Evolutionary conservation across 2,797 vertebrate genomes (phyloP).

Genomic region (Peromyscus aztecus): DNA sequence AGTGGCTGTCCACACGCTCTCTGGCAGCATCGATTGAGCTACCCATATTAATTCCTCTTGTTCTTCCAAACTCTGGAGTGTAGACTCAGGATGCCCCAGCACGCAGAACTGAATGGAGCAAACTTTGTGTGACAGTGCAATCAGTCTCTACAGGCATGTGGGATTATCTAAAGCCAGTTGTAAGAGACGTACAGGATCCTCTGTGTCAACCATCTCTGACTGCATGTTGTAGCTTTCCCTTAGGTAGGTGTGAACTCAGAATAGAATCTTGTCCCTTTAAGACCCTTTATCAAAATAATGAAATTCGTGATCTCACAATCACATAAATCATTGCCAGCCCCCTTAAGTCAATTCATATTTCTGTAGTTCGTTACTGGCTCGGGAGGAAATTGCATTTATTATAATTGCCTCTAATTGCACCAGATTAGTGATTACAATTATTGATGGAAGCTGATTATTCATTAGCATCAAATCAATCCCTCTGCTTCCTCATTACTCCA

Average conservation of each 20-base stretch:
- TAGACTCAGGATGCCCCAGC: neutral
- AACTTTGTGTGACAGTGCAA: neutral
- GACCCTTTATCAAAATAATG: slow-evolving; percentile 79
- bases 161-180: neutral
- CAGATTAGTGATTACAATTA: slow-evolving; percentile 94
- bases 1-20: slow-evolving; percentile 7
- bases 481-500: slow-evolving; percentile 87
- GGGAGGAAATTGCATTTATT: slow-evolving; percentile 92
- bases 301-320: slow-evolving; percentile 84
- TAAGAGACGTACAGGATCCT: neutral
- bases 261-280: slow-evolving; percentile 80
- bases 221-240: neutral
- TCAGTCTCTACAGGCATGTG: too few species aligned
- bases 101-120: neutral
- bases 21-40: neutral
- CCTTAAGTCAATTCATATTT: slow-evolving; percentile 91
- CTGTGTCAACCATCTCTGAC: neutral
- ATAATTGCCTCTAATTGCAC: slow-evolving; percentile 93
- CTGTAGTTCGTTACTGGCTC: slow-evolving; percentile 90
- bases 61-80: slow-evolving; percentile 17
- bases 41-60: neutral
- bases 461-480: slow-evolving; percentile 91
- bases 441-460: slow-evolving; percentile 93
- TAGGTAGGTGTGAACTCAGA: slow-evolving; percentile 52
- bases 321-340: slow-evolving; percentile 88